These are phyloP conservation scores for Nomada flava DNA, from an alignment of 2,888 invertebrate genomes.

Conservation along the genomic window DNA sequence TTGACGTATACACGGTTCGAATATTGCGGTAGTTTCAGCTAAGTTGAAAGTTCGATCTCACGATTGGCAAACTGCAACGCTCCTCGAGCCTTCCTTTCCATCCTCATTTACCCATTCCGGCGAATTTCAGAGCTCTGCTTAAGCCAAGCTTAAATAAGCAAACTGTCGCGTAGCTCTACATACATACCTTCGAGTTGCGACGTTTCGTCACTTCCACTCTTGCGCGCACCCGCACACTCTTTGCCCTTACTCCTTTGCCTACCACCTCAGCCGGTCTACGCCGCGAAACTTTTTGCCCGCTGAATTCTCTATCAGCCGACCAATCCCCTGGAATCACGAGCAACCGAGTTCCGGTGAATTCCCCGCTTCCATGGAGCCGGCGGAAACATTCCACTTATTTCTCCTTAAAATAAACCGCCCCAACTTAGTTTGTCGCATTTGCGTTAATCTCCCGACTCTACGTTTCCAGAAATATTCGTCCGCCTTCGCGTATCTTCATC, in stretches of 20 bases:
- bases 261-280: constrained; percentile 32
- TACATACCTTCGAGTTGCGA: constrained; percentile 27
- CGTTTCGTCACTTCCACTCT: constrained; percentile 55
- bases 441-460: constrained; percentile 42
- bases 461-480: constrained; percentile 17
- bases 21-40: constrained; percentile 32
- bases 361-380: neutral
- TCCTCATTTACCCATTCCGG: constrained; percentile 50
- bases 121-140: constrained; percentile 66
- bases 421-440: constrained; percentile 27
- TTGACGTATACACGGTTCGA: neutral
- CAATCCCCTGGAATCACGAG: constrained; percentile 17
- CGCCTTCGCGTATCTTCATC: constrained; percentile 29
- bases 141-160: constrained; percentile 75
- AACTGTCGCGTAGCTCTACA: constrained; percentile 69
- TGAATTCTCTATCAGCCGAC: constrained; percentile 45
- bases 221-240: constrained; percentile 30
- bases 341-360: neutral
- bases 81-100: constrained; percentile 31
- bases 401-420: constrained; percentile 41
- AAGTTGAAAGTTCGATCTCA: constrained; percentile 63
- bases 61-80: constrained; percentile 56
- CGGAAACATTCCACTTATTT: constrained; percentile 39
- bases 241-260: too few species aligned
- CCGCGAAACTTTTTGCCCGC: constrained; percentile 65